Base-by-base conservation (phyloP, 2,888 invertebrate species). In the Morpho deidamia region DNA sequence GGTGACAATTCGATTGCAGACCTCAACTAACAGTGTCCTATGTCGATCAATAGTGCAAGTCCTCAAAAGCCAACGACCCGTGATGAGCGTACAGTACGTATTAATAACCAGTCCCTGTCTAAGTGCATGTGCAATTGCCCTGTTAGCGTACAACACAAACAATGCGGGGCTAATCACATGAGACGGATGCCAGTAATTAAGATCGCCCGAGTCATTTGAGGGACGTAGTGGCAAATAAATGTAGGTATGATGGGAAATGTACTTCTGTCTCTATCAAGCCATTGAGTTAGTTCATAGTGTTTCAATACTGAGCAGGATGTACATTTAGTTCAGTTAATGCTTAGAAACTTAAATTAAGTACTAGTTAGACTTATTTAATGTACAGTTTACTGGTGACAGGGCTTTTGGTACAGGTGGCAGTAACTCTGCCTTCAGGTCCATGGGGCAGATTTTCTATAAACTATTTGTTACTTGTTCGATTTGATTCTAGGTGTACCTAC, bases 171-270 rank as follows among this genome's bases (percentile, higher is more conserved):
- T 81, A 83, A 83, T 85, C 81, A 79, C 78, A 77, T 74, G 66
- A 63, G 67, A 74, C 83, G 84, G 83, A 86, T 82, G 83, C 68
- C 67, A 65, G 81, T 82, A 85, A 86, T 85, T 83, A 86, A 86
- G 83, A 83, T 49, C 65, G 65, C 72, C 74, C 72, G 75, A 82
- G 77, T 80, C 79, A 80, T 83, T 83, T 63, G 65, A 67, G 62
- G 70, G 73, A 74, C 42, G 42, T 50, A 53, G 40, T 54, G 42
- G 50, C 53, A 48, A 53, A 50, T 49, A 44, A 49, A 45, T 52
- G 52, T 47, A 56, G 44, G 42, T 38, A 47, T 44, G 11, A 46
- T 52, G 52, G 49, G 51, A 54, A 55, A 40, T 46, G 39, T 14
- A 47, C 10, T 56, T 9, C 43, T 43, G 43, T 42, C 7, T 35